Evolutionary conservation across 2,113 vertebrate genomes (phyloP), one percentile per base, ranked within the genome.

Genomic region (Thomomys bottae): DNA sequence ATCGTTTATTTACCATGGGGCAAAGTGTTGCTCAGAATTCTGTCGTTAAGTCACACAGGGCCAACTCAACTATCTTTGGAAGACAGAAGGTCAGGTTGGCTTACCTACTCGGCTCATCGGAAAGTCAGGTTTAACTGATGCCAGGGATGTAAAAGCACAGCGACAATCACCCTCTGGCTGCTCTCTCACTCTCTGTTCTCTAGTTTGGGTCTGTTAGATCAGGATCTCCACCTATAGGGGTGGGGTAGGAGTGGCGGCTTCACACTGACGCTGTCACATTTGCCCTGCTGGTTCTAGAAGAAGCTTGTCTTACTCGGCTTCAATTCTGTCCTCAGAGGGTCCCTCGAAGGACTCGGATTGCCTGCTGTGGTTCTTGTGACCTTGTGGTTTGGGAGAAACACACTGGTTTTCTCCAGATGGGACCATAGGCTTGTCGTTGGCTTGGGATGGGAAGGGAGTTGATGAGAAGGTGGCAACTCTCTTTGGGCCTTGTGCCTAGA

Each of bases 111-210:
- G 42, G 6, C 63, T 67, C 36, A 34, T n/a, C 79, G n/a, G 7
- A 7, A 80, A 26, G 26, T 68, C 57, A 64, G 20, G 14, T 5
- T 36, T 66, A 45, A 11, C 5, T 40, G 18, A 73, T 11, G 24
- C 8, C 30, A 64, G 23, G 68, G 32, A 38, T 34, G 59, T 57
- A 3, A 3, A 40, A 54, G 5, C 10, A 32, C 71, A 91, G 12
- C 8, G 1, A 14, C 40, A 54, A 28, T 68, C 32, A 57, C 38
- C 5, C 0, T 38, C 28, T 61, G 0, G 0, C 59, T 14, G 40
- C 10, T 72, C 42, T 38, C 14, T 30, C 42, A 54, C 5, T 75
- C 28, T 67, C 36, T 71, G 17, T 66, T 36, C 63, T 38, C 21
- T 7, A 67, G 63, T 14, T 64, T 80, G 24, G 8, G 77, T 84